A percentile compares a stretch with the other conserved stretches of the same genome.
Evolutionary conservation across 2,797 vertebrate genomes (phyloP).

Genomic region (Hyperoplus lanceolatus): DNA sequence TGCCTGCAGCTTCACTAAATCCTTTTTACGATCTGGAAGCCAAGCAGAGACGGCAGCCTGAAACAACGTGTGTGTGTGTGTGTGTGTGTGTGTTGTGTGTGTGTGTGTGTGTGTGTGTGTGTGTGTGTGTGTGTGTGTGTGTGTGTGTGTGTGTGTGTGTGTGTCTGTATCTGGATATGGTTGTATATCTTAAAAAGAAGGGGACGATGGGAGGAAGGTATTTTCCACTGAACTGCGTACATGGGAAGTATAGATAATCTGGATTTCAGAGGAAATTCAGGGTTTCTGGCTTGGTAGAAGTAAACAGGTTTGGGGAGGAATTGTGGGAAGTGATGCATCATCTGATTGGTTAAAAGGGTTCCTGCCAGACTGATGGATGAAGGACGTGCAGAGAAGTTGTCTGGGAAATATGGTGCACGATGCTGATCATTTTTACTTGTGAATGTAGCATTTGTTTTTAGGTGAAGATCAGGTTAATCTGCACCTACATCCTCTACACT

Average conservation of each 20-base stretch:
- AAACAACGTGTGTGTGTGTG: not conserved
- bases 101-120: too few relatives aligned
- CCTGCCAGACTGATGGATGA: constrained; percentile 46
- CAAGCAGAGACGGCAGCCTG: constrained; percentile 29
- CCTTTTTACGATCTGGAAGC: constrained; percentile 94
- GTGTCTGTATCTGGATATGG: not conserved
- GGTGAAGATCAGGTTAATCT: too few relatives aligned
- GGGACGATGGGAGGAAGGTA: not conserved
- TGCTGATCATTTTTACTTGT: constrained; percentile 22
- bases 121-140: too few relatives aligned
- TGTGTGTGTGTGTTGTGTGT: too few relatives aligned
- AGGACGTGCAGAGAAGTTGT: not conserved
- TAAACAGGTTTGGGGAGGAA: constrained; percentile 36
- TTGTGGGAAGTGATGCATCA: constrained; percentile 44
- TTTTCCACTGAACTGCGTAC: constrained; percentile 24
- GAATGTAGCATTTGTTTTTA: not conserved
- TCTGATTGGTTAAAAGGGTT: constrained; percentile 46
- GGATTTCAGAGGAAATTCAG: constrained; percentile 19
- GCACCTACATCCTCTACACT: not conserved
- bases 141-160: too few relatives aligned
- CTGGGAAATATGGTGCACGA: constrained; percentile 21
- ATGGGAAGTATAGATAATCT: constrained; percentile 27
- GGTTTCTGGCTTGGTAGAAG: constrained; percentile 16
- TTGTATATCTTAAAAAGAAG: constrained; percentile 12
- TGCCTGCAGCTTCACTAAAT: constrained; percentile 96